These are phyloP conservation scores for Gorsachius magnificus DNA, from an alignment of 2,797 vertebrate genomes.

Conservation along the genomic window DNA sequence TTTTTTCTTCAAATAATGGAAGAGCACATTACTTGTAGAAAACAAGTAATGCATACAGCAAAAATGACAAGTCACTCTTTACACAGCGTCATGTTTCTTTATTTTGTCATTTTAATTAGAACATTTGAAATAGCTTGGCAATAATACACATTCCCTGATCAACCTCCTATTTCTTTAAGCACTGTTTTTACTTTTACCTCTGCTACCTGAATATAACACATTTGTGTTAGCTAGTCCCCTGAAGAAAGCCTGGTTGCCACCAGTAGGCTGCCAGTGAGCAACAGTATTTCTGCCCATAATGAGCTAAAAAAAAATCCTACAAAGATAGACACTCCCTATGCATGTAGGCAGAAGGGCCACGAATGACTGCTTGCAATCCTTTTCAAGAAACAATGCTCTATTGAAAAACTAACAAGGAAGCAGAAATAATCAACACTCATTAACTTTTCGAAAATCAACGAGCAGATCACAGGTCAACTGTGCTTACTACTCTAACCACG, in stretches of 20 bases:
- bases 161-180: not conserved
- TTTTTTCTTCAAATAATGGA: not conserved
- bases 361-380: not conserved
- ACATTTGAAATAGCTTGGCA: not conserved
- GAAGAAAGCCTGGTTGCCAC: not conserved
- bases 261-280: not conserved
- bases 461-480: not conserved
- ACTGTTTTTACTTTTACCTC: not conserved
- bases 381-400: not conserved
- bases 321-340: not conserved
- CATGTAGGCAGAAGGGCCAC: accelerated
- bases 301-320: not conserved
- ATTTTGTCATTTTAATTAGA: not conserved
- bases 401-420: not conserved
- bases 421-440: not conserved
- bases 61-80: not conserved
- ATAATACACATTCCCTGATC: not conserved
- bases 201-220: not conserved
- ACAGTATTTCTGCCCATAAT: not conserved
- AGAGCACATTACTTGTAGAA: not conserved
- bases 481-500: not conserved
- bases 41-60: not conserved
- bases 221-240: not conserved
- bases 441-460: not conserved
- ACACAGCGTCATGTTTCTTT: not conserved